These are phyloP conservation scores for Atta cephalotes DNA, from an alignment of 1,140 invertebrate species.

Conservation along the genomic window DNA sequence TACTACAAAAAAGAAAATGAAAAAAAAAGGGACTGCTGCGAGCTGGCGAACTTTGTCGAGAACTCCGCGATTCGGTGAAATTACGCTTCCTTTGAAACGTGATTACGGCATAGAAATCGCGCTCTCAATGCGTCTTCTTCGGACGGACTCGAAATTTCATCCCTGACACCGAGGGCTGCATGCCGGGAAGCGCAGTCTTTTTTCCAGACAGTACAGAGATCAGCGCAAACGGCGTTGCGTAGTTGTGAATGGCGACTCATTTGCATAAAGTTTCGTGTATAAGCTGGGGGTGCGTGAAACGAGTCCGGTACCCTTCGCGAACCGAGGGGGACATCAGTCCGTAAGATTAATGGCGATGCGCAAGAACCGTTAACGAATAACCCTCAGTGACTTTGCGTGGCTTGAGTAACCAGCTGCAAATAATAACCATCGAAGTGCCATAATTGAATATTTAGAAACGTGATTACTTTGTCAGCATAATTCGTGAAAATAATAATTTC, in stretches of 20 bases:
- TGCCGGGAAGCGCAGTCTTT: slow-evolving; percentile 33
- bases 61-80: slow-evolving; percentile 43
- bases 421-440: background rate
- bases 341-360: slow-evolving; percentile 44
- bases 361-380: slow-evolving; percentile 38
- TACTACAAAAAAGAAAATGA: background rate
- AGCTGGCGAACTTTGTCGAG: slow-evolving; percentile 20
- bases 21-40: slow-evolving; percentile 1
- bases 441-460: slow-evolving; percentile 39
- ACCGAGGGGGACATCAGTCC: slow-evolving; percentile 13
- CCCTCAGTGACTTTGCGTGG: background rate
- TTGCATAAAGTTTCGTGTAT: slow-evolving; percentile 50
- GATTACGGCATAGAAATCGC: slow-evolving; percentile 58
- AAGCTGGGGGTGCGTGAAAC: slow-evolving; percentile 47
- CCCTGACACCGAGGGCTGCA: slow-evolving; percentile 45
- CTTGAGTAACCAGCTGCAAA: slow-evolving; percentile 22
- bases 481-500: slow-evolving; percentile 1
- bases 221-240: slow-evolving; percentile 36
- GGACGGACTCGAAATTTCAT: slow-evolving; percentile 54
- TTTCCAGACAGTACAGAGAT: slow-evolving; percentile 30
- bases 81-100: slow-evolving; percentile 57
- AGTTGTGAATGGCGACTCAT: slow-evolving; percentile 44
- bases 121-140: slow-evolving; percentile 51
- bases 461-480: background rate
- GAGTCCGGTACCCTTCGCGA: slow-evolving; percentile 34